These are phyloP conservation scores for Perodicticus potto DNA, from an alignment of 2,797 vertebrate genomes.

Conservation along the genomic window DNA sequence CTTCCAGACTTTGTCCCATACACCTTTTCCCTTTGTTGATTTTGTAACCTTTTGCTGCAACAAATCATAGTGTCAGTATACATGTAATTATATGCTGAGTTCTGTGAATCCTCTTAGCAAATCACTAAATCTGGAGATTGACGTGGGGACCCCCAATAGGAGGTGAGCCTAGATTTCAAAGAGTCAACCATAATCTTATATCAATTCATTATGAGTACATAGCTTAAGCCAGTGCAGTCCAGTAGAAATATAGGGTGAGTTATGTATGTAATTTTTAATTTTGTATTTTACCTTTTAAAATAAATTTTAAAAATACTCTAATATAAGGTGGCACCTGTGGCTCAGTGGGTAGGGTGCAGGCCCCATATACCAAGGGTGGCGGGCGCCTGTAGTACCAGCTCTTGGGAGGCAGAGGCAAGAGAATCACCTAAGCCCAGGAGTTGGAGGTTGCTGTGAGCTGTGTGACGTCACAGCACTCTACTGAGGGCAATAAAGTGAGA, in stretches of 20 bases:
- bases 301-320: too few relatives aligned
- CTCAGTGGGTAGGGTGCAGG: too few relatives aligned
- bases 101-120: background rate
- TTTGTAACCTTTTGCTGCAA: background rate
- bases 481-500: too few relatives aligned
- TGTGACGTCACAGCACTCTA: too few relatives aligned
- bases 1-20: background rate
- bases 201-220: background rate
- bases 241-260: background rate
- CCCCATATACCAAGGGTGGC: too few relatives aligned
- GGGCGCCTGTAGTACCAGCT: too few relatives aligned
- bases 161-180: constrained; percentile 5
- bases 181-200: background rate
- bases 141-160: background rate
- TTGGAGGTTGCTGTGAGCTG: too few relatives aligned
- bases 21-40: background rate
- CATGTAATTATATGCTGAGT: background rate
- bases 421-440: too few relatives aligned
- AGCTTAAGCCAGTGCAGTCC: background rate
- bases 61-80: background rate
- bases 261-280: background rate
- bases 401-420: too few relatives aligned
- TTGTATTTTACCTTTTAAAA: background rate
- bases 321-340: too few relatives aligned
- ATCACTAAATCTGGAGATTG: background rate